Evolutionary conservation across 2,797 vertebrate species (phyloP).

Genomic region (Nyctalus aviator): DNA sequence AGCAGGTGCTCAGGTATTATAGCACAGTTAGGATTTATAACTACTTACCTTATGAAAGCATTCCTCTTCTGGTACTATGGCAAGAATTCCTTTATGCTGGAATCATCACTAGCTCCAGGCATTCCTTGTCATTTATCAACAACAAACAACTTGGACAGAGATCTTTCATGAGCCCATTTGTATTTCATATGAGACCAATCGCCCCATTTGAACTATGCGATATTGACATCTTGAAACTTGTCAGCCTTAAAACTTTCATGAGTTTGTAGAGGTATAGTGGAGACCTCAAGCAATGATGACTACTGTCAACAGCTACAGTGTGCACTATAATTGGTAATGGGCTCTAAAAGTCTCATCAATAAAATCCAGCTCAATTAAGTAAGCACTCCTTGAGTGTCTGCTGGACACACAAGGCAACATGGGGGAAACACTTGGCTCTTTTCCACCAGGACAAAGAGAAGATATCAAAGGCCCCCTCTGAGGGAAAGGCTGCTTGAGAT

Average conservation of each 20-base stretch:
- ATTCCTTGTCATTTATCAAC: slow-evolving; percentile 43
- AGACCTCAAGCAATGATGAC: background rate
- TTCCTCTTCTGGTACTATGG: background rate
- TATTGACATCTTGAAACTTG: background rate
- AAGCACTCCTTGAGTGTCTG: background rate
- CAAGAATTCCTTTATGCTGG: slow-evolving; percentile 38
- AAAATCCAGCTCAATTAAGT: slow-evolving; percentile 25
- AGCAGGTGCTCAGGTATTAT: slow-evolving; percentile 14
- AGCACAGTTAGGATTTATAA: slow-evolving; percentile 32
- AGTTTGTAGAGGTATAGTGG: background rate
- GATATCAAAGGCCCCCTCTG: background rate
- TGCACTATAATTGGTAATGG: background rate
- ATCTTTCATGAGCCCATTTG: slow-evolving; percentile 29
- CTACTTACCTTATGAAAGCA: slow-evolving; percentile 30
- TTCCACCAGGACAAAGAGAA: slow-evolving; percentile 38
- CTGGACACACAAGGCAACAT: background rate
- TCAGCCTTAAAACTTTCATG: slow-evolving; percentile 11
- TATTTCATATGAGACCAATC: background rate
- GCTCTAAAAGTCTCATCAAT: slow-evolving; percentile 28
- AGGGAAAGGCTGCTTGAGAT: slow-evolving; percentile 30
- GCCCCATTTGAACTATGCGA: slow-evolving; percentile 24
- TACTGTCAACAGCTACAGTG: background rate
- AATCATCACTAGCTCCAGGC: slow-evolving; percentile 44
- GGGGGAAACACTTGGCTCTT: background rate
- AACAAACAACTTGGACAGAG: slow-evolving; percentile 17